Evolutionary conservation across 2,888 invertebrate species (phyloP), one percentile per base, ranked within the genome.

Genomic region (Lepidochitona cinerea): DNA sequence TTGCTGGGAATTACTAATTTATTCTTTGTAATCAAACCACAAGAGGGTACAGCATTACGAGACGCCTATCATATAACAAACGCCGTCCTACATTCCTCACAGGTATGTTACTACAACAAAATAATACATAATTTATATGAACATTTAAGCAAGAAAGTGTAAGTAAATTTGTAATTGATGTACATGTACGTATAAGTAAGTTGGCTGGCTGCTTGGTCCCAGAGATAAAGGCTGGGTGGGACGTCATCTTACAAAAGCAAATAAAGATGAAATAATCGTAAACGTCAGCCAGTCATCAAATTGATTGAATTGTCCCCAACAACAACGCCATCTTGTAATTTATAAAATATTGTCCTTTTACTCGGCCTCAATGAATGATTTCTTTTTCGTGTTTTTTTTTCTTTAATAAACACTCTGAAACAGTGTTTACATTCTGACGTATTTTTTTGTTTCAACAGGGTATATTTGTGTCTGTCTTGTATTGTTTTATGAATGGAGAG

Each of bases 1-100:
- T 85, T 93, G 29, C 88, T 93, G 29, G 93, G 93, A 18, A 88
- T 92, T 72, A 92, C 92, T 1, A 92, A 93, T 81, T 85, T 93
- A 41, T 84, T 93, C 4, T 92, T 93, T 75, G 89, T 92, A 74
- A 89, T 90, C 75, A 92, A 92, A 77, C 92, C 92, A 0, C 81
- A 84, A 0, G 86, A 89, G 49, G 83, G 87, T 7, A 84, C 86
- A 0, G 80, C 83, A 0, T 77, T 89, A 5, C 89, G 90, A 78
- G 84, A 84, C 7, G 89, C 90, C n/a, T 93, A 93, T 82, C 89
- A 92, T 84, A 85, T 92, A 32, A 91, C 90, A 1, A 92, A 92
- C 73, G 92, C 92, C 26, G 85, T 92, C 32, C 87, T 93, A 1
- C 92, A 92, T 74, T 91, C 92, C 23, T 92, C 92, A 71, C 92